Base-by-base conservation (phyloP, 2,113 vertebrate species). In the Charadrius vociferus region DNA sequence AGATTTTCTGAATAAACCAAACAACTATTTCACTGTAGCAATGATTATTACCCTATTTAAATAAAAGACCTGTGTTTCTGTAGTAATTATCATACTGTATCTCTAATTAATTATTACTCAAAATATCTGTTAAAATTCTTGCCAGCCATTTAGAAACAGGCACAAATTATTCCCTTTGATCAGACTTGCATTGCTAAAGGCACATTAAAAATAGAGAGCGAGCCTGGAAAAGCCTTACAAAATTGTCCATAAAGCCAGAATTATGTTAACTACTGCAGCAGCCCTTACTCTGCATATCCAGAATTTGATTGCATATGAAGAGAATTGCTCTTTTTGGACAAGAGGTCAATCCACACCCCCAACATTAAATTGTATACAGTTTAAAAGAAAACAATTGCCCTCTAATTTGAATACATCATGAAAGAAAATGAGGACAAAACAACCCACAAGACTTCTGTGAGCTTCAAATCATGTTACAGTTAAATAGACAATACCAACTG, bases 101-200 rank as follows among this genome's bases (percentile, higher is more conserved):
- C 93, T 93, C 91, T 96, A 97, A 97, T 97, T 97, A 97, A 97
- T 97, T 97, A 96, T 97, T 97, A 95, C 97, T 97, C 96, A 95
- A 97, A 97, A 96, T 97, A 96, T 96, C 97, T 97, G 97, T 96
- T 96, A 88, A 96, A 97, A 96, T 97, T 97, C 97, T 96, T 96
- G 89, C 97, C 97, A 97, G 88, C 93, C 94, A 97, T 97, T 96
- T 96, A 92, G 94, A 97, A 96, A 95, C 71, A 90, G 87, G 89
- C 97, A 92, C 89, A 97, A 95, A 97, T 97, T 96, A 97, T 96
- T 97, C 97, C 95, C 96, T 97, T 97, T 97, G 94, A 97, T 97
- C 96, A 91, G 78, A 95, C 93, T 96, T 91, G 93, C 94, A 92
- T 95, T 95, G 97, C 97, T 97, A 96, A 97, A 95, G 96, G 96